Base-by-base conservation (phyloP, 2,113 vertebrate genomes). In the Sander lucioperca region DNA sequence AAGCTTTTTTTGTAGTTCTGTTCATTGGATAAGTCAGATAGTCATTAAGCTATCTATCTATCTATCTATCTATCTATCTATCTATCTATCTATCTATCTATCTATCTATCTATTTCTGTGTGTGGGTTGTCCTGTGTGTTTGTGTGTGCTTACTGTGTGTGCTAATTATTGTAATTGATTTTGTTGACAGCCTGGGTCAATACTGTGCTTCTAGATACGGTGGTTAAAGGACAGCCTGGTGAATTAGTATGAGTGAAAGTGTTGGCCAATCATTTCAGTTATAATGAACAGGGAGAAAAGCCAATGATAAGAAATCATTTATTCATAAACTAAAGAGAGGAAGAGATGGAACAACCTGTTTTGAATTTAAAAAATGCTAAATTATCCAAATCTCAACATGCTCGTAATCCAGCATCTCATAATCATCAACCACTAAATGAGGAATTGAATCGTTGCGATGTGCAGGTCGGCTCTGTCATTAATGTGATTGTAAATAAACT, bases 301-400 rank as follows among this genome's bases (percentile, higher is more conserved):
- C 78, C 76, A 86, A 67, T 84, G 90, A 92, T 88, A 84, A 82
- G 84, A 82, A 90, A 84, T 88, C 36, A 85, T 90, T 89, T 87
- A 90, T 86, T 91, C 86, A 87, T 87, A 91, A 91, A 90, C 83
- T 88, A 89, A 88, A 85, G 56, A 72, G 51, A 58, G 45, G 39
- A 84, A 80, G 89, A 85, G 76, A 87, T 80, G 67, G 53, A 87
- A 86, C 74, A 83, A 88, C 84, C 84, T 88, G 81, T 84, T 88
- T 80, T 71, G 76, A 88, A 93, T 89, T 83, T 53, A 75, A 80
- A 83, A 88, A 84, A 27, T 23, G 51, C 50, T 53, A 83, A 83
- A 85, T 84, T 71, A 89, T 80, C 83, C 36, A 59, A 88, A 90
- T 51, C 71, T 71, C 39, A 19, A 45, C 68, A 43, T 30, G 36